Conservation (phyloP, 2,888 invertebrate genomes). For the Noctuana brunneofusca region DNA sequence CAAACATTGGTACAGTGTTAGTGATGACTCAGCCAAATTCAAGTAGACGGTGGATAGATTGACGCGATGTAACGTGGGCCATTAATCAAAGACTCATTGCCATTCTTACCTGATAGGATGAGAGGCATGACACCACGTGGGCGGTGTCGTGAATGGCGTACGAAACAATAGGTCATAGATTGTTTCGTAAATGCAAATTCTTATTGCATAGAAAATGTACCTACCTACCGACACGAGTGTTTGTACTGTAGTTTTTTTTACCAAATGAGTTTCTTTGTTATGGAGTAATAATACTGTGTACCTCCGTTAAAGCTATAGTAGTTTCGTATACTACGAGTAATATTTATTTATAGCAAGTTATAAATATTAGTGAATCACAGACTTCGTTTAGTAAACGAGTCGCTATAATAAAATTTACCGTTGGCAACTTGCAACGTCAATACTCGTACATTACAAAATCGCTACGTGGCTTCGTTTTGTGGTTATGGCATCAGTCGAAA, state of each 20-base stretch:
- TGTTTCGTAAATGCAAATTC: slow-evolving; percentile 49
- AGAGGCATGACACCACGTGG: slow-evolving; percentile 51
- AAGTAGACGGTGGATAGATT: slow-evolving; percentile 41
- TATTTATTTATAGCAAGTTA: not conserved
- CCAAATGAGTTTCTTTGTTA: slow-evolving; percentile 22
- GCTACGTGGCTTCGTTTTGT: slow-evolving; percentile 9
- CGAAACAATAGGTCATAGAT: slow-evolving; percentile 59
- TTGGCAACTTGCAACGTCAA: slow-evolving; percentile 3
- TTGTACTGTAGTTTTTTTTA: slow-evolving; percentile 25
- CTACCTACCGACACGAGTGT: not conserved
- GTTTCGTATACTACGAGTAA: not conserved
- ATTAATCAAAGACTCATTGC: slow-evolving; percentile 59
- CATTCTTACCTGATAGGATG: slow-evolving; percentile 54
- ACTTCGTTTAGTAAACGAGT: not conserved
- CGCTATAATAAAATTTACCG: not conserved
- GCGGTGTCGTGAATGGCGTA: slow-evolving; percentile 54
- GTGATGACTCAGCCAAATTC: slow-evolving; percentile 37
- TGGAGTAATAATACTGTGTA: slow-evolving; percentile 8
- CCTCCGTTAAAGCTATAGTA: slow-evolving; percentile 4
- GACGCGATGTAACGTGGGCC: slow-evolving; percentile 42
- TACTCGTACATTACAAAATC: slow-evolving; percentile 11
- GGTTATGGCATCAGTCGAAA: slow-evolving; percentile 34
- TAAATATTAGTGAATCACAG: not conserved
- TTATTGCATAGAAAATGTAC: slow-evolving; percentile 37
- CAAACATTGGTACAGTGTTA: slow-evolving; percentile 23